Percentiles rank a stretch among this genome's conserved stretches.
Conservation (phyloP, 2,888 invertebrate species). For the Pecten maximus region DNA sequence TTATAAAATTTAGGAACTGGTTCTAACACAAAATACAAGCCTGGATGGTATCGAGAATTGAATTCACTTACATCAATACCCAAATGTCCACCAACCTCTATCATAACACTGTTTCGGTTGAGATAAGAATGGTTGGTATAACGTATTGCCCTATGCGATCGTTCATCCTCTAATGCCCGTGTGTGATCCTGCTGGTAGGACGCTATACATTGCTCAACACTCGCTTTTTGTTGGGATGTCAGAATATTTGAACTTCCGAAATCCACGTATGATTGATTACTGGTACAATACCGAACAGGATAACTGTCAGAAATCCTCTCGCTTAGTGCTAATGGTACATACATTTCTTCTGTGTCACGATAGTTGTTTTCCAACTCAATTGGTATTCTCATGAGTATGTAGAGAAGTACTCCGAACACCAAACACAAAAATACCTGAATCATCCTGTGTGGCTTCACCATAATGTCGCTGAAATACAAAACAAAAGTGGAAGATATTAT, state of each 20-base stretch:
- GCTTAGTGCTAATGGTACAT: too few relatives aligned
- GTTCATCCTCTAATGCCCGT: not conserved
- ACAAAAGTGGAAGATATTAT: too few relatives aligned
- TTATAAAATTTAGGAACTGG: constrained; percentile 10
- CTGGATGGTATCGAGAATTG: not conserved
- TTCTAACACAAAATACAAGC: not conserved
- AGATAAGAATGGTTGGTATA: not conserved
- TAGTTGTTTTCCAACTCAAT: too few relatives aligned
- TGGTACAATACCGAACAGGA: not conserved
- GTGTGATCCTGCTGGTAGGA: not conserved
- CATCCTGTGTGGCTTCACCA: not conserved
- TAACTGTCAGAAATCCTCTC: too few relatives aligned
- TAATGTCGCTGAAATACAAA: not conserved
- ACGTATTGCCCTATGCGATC: not conserved
- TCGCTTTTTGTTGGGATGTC: not conserved
- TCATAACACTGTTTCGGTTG: not conserved
- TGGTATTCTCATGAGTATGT: too few relatives aligned
- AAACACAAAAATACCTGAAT: too few relatives aligned
- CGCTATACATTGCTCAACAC: not conserved
- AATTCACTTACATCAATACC: not conserved
- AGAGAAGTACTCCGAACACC: too few relatives aligned
- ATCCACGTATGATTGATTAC: not conserved
- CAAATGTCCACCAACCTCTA: not conserved
- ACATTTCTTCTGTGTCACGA: too few relatives aligned
- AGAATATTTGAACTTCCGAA: not conserved